phyloP scores from a whole-genome alignment of 2,113 vertebrate species.

The Gymnogyps californianus region DNA sequence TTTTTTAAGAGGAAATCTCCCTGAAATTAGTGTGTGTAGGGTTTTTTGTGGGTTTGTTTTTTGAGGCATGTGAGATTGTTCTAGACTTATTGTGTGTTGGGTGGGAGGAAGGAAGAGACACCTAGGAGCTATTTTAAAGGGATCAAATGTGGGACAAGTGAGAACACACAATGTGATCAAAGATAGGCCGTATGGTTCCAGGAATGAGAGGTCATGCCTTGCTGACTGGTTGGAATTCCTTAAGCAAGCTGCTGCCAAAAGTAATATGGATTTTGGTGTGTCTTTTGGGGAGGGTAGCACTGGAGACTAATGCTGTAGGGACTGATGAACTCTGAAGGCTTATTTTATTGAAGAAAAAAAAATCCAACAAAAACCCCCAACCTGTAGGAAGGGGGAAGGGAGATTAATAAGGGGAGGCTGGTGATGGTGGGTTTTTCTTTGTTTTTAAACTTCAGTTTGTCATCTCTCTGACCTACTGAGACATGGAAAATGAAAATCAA shows the following conservation, averaged over 20 bases:
- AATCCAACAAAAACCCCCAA: neutral
- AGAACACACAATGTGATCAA: constrained; percentile 8
- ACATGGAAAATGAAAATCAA: neutral
- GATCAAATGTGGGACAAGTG: neutral
- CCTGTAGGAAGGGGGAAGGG: neutral
- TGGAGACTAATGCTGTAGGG: neutral
- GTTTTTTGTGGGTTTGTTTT: neutral
- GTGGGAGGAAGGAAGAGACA: neutral
- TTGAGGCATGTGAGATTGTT: neutral
- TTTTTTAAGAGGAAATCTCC: neutral
- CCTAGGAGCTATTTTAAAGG: neutral
- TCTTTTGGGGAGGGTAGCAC: neutral
- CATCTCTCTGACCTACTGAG: neutral
- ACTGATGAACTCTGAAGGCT: neutral
- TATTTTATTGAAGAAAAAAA: neutral
- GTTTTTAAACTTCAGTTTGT: neutral
- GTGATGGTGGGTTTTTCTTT: neutral
- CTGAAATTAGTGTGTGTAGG: neutral
- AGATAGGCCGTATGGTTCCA: neutral
- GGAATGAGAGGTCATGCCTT: neutral
- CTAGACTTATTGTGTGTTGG: neutral
- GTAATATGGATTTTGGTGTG: neutral
- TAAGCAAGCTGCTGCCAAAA: neutral
- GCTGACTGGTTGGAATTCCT: neutral
- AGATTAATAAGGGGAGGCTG: neutral